Evolutionary conservation across 1,140 invertebrate genomes (phyloP).

Genomic region (Pseudomyrmex dendroicus): DNA sequence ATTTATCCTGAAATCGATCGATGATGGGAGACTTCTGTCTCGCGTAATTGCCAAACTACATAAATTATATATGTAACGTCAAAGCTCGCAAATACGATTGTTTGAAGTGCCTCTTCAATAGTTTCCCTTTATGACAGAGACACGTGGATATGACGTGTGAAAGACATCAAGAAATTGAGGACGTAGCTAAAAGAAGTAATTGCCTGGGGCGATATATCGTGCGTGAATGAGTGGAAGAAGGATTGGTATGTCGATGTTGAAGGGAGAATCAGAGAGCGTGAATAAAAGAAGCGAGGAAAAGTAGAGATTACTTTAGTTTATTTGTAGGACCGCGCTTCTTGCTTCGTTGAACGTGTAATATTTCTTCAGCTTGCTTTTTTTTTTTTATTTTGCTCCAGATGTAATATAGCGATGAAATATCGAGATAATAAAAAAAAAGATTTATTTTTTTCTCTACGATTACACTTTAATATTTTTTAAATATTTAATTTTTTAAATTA

Average conservation of each 20-base stretch:
- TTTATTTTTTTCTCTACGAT: too few species aligned
- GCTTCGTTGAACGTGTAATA: conserved; percentile 9
- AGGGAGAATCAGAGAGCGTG: not conserved
- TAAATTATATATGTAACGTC: conserved; percentile 21
- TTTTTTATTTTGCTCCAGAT: not conserved
- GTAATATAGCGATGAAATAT: conserved; percentile 6
- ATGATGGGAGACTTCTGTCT: not conserved
- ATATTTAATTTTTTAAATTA: too few species aligned
- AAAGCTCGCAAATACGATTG: conserved; percentile 1
- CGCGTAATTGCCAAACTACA: not conserved
- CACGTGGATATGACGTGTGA: not conserved
- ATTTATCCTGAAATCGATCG: not conserved
- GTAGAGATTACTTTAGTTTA: conserved; percentile 41
- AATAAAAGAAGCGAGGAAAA: not conserved
- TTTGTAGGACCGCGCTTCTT: conserved; percentile 20
- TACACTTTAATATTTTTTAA: too few species aligned
- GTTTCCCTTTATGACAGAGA: not conserved
- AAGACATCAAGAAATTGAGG: conserved; percentile 8
- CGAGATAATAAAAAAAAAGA: not conserved
- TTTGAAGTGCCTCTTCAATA: not conserved
- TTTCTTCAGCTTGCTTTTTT: conserved; percentile 33
- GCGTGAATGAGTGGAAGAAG: not conserved
- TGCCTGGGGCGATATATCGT: not conserved
- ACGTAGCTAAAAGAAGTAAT: conserved; percentile 27
- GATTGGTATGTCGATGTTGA: conserved; percentile 33